These are phyloP conservation scores for Nematostella vectensis DNA, from an alignment of 92 coral and sea anemone species.

Conservation along the genomic window DNA sequence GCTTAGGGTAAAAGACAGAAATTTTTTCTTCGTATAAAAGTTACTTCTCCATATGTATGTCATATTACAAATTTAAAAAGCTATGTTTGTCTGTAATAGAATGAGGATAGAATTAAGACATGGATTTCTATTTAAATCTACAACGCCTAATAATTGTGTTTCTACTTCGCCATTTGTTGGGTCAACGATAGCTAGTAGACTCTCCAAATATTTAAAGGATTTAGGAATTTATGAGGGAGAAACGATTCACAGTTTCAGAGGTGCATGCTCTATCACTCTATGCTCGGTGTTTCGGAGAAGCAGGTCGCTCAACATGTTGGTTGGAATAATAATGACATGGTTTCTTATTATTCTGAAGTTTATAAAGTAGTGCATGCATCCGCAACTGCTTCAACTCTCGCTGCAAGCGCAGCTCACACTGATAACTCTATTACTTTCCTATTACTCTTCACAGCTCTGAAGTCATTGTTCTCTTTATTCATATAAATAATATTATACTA, in stretches of 20 bases:
- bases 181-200: not conserved
- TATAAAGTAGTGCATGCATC: not conserved
- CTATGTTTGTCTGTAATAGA: too few species aligned
- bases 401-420: not conserved
- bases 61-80: too few species aligned
- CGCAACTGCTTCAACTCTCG: not conserved
- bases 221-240: not conserved
- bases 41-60: not conserved
- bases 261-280: not conserved
- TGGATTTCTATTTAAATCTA: not conserved
- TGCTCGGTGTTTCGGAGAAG: not conserved
- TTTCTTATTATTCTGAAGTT: not conserved
- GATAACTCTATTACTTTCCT: too few species aligned
- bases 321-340: not conserved
- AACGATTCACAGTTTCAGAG: not conserved
- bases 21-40: too few species aligned
- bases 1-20: not conserved
- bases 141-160: not conserved
- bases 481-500: too few species aligned
- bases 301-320: not conserved
- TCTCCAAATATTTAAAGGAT: not conserved
- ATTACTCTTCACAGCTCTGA: too few species aligned
- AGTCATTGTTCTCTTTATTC: too few species aligned
- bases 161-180: not conserved
- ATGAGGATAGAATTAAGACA: not conserved